Conservation (phyloP, 2,113 vertebrate genomes). For the Platanista minor region DNA sequence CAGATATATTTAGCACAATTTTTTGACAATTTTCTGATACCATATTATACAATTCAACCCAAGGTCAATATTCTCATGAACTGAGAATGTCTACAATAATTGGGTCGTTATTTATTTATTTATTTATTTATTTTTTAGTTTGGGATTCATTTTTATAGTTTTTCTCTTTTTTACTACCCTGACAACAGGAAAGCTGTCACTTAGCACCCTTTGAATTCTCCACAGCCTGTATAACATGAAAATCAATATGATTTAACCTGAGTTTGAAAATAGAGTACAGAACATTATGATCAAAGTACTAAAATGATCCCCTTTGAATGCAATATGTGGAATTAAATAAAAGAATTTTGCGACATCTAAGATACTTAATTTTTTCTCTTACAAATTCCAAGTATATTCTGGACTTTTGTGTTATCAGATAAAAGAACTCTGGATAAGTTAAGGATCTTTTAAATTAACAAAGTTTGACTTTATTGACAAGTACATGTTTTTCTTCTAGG, state of each 20-base stretch:
- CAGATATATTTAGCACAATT: not conserved
- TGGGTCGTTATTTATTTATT: not conserved
- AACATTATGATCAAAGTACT: not conserved
- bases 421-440: not conserved
- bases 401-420: not conserved
- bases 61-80: not conserved
- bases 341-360: not conserved
- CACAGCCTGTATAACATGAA: not conserved
- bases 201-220: not conserved
- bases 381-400: not conserved
- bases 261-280: slow-evolving; percentile 29
- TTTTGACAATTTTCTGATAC: not conserved
- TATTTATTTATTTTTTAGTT: not conserved
- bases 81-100: not conserved
- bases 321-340: not conserved
- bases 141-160: not conserved
- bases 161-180: not conserved
- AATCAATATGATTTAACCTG: not conserved
- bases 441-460: not conserved
- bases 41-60: not conserved
- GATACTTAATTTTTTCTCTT: not conserved
- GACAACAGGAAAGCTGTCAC: not conserved
- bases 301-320: not conserved
- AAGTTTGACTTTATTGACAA: not conserved
- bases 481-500: not conserved